Base-by-base conservation (phyloP, 2,888 invertebrate species). In the Amblyteles armatorius region DNA sequence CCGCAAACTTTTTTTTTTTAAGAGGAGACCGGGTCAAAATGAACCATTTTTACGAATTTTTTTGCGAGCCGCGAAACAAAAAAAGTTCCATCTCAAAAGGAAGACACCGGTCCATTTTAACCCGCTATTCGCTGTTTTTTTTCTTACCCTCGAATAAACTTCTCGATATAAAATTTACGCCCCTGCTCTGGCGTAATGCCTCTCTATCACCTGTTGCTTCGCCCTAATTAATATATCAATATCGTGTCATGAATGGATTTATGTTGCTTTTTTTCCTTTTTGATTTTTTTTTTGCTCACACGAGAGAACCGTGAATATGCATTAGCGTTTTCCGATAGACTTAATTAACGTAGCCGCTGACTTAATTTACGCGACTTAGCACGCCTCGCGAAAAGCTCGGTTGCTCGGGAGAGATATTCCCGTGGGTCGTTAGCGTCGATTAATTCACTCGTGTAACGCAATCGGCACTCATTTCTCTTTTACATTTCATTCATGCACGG, bases 391-490 rank as follows among this genome's bases (percentile, higher is more conserved):
- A 48, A 16, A 48, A 48, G 44, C 44, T 48, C 44, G 44, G 22
- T 55, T 9, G 40, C 19, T 78, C 40, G 22, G 13, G 4, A 50
- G 55, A 44, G 48, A 50, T 11, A 36, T n/a, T 76, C 76, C 33
- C 76, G 76, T 65, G 50, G 76, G 65, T 29, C 33, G 36, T 13
- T 6, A 16, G 57, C 19, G 48, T 33, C 76, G 76, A 76, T 65
- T 29, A 65, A 76, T 76, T 50, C 48, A 22, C 16, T 57, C 63
- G 22, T 50, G 36, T 33, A 65, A 76, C 65, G 76, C 76, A 76
- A 76, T 65, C 50, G 50, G 57, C 57, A 57, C 11, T 26, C 57
- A 13, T 29, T 26, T 40, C 29, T 44, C 68, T 68, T 68, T 57
- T 48, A 55, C 60, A 60, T 57, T 79, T 79, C 57, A 33, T 71